phyloP scores from a whole-genome alignment of 2,888 invertebrate genomes.

The Cancer borealis region DNA sequence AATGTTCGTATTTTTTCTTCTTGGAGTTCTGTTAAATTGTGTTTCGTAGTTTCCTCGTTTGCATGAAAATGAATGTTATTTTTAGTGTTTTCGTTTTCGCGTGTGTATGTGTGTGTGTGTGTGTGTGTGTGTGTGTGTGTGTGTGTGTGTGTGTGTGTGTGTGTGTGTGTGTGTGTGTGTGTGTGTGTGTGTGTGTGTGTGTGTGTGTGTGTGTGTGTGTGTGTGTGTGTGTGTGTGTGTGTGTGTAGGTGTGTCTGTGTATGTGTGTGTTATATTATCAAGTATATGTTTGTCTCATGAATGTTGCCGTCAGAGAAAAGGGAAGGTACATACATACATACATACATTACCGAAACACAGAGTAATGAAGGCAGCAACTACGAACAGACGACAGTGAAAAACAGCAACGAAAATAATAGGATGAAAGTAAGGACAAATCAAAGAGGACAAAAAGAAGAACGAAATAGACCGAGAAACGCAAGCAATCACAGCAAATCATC shows the following conservation, averaged over 20 bases:
- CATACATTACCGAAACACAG: background rate
- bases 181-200: background rate
- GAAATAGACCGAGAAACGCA: background rate
- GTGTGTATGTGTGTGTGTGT: background rate
- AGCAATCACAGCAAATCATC: background rate
- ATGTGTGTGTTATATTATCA: background rate
- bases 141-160: background rate
- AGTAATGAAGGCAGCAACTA: background rate
- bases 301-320: background rate
- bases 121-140: background rate
- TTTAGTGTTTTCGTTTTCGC: background rate
- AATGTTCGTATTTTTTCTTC: background rate
- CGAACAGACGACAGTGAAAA: background rate
- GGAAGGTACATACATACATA: background rate
- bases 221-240: constrained; percentile 12
- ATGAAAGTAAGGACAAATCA: background rate
- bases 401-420: background rate
- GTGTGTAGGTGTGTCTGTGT: background rate
- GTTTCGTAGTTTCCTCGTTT: background rate
- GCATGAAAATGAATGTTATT: no score
- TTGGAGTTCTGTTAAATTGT: background rate
- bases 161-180: background rate
- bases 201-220: constrained; percentile 25
- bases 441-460: background rate
- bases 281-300: background rate